A percentile compares a stretch with the other conserved stretches of the same genome.
These are phyloP conservation scores for Hippocampus zosterae DNA, from an alignment of 2,113 vertebrate genomes.

Conservation along the genomic window DNA sequence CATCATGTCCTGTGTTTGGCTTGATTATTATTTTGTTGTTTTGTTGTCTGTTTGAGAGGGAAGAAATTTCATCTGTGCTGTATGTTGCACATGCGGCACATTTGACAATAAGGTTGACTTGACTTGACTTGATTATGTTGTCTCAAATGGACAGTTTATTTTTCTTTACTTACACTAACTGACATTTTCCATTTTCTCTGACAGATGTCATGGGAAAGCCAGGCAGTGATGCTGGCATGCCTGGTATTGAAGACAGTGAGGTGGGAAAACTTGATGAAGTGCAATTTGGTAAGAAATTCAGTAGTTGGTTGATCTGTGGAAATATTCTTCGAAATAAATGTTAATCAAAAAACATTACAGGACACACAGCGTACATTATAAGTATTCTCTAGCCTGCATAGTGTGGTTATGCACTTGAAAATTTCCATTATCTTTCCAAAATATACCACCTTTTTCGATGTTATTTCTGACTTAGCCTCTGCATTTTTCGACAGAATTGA, in stretches of 20 bases:
- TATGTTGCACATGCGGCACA: too few relatives aligned
- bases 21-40: not conserved
- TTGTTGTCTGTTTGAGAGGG: too few relatives aligned
- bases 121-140: not conserved
- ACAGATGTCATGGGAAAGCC: slow-evolving; percentile 80
- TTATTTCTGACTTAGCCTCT: not conserved
- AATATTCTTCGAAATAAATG: not conserved
- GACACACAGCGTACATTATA: not conserved
- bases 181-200: slow-evolving; percentile 16
- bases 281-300: slow-evolving; percentile 76
- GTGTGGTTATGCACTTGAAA: not conserved
- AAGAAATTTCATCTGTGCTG: too few relatives aligned
- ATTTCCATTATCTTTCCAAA: not conserved
- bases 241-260: slow-evolving; percentile 94
- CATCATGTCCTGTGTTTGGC: not conserved
- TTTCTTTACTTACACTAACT: not conserved
- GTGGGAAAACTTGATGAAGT: slow-evolving; percentile 82
- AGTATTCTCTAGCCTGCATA: not conserved
- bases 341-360: not conserved
- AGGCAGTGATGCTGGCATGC: slow-evolving; percentile 94
- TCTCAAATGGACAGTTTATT: not conserved
- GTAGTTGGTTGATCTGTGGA: not conserved
- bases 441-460: not conserved
- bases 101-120: too few relatives aligned
- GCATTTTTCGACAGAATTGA: slow-evolving; percentile 57